phyloP scores from a whole-genome alignment of 2,888 invertebrate species.

The Eledona agricola region DNA sequence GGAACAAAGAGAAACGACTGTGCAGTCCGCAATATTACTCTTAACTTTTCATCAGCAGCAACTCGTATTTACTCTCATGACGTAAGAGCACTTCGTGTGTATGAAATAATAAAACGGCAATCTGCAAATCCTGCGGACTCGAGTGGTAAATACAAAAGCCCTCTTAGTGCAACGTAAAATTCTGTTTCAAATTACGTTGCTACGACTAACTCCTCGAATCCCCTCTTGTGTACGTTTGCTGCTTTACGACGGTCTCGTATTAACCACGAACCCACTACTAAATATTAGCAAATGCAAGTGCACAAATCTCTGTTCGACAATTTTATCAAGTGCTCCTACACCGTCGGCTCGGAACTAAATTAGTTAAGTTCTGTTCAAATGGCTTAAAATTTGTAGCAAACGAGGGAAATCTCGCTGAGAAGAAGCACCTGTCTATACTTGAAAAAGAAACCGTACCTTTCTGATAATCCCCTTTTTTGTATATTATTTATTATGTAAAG shows the following conservation, averaged over 20 bases:
- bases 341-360: too few relatives aligned
- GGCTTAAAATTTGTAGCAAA: slow-evolving; percentile 17
- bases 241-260: slow-evolving; percentile 15
- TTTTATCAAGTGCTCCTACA: too few relatives aligned
- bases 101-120: slow-evolving; percentile 53
- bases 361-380: too few relatives aligned
- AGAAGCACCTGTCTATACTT: slow-evolving; percentile 19
- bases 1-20: neutral
- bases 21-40: slow-evolving; percentile 18
- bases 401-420: slow-evolving; percentile 21
- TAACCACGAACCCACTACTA: slow-evolving; percentile 8
- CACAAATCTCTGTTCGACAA: slow-evolving; percentile 11
- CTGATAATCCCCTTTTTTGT: too few relatives aligned
- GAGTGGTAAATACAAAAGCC: slow-evolving; percentile 48
- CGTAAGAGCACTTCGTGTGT: slow-evolving; percentile 31
- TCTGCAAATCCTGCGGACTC: slow-evolving; percentile 49
- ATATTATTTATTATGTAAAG: slow-evolving; percentile 17
- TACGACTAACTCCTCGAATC: too few relatives aligned
- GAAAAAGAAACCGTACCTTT: too few relatives aligned
- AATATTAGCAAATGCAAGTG: slow-evolving; percentile 15
- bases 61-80: slow-evolving; percentile 28
- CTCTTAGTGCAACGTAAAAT: slow-evolving; percentile 43
- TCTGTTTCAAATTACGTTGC: slow-evolving; percentile 43
- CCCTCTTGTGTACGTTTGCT: neutral
- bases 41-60: slow-evolving; percentile 18